Evolutionary conservation across 2,113 vertebrate species (phyloP).

Genomic region (Columba livia): DNA sequence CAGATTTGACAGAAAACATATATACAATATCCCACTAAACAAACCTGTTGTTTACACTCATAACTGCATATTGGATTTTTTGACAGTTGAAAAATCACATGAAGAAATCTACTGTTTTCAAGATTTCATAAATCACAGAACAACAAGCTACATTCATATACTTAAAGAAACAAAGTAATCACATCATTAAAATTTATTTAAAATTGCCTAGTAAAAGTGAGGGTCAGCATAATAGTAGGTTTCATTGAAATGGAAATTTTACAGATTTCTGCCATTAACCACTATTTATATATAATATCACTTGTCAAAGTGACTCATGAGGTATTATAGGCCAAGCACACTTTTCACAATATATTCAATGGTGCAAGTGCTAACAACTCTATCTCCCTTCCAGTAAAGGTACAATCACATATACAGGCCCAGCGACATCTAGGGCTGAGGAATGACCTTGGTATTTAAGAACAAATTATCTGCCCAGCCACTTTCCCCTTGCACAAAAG

Average conservation of each 20-base stretch:
- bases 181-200: background rate
- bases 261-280: background rate
- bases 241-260: background rate
- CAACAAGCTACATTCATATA: background rate
- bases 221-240: background rate
- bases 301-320: background rate
- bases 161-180: background rate
- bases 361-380: background rate
- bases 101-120: background rate
- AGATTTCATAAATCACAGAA: background rate
- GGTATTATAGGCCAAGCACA: background rate
- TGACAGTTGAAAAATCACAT: background rate
- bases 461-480: background rate
- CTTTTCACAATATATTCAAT: background rate
- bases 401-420: background rate
- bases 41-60: conserved; percentile 22
- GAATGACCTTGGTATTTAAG: background rate
- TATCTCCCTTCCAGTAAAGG: background rate
- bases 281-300: background rate
- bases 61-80: background rate
- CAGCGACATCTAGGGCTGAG: background rate
- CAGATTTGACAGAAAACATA: conserved; percentile 2
- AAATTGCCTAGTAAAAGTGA: background rate
- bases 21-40: background rate
- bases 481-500: background rate